Conservation (phyloP, 2,888 invertebrate species). For the Eurytoma californica region DNA sequence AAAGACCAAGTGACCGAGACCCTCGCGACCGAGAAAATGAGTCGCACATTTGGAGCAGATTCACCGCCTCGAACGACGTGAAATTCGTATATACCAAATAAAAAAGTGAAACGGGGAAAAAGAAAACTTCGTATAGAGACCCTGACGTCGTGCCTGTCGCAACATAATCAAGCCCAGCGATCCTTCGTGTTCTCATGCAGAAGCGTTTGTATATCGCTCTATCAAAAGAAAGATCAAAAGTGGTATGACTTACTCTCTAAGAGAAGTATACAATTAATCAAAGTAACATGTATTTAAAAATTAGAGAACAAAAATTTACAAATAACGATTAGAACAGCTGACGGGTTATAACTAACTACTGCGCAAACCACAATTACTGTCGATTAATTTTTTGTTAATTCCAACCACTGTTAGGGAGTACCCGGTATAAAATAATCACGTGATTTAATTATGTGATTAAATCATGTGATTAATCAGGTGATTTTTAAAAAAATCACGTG, state of each 20-base stretch:
- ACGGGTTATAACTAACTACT: too few species aligned
- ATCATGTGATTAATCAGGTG: too few species aligned
- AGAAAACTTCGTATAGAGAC: slow-evolving; percentile 13
- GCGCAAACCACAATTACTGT: neutral
- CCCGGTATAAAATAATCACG: too few species aligned
- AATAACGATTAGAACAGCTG: too few species aligned
- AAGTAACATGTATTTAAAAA: neutral
- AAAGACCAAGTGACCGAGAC: neutral
- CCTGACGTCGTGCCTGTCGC: slow-evolving; percentile 14
- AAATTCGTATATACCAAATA: too few species aligned
- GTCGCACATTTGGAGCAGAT: neutral
- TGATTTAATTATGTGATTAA: too few species aligned
- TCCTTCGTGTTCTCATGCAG: slow-evolving; percentile 60
- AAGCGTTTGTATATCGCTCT: slow-evolving; percentile 58
- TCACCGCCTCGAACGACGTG: too few species aligned
- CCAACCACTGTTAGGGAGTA: slow-evolving; percentile 19
- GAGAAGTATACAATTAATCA: slow-evolving; percentile 1
- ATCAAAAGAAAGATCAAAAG: slow-evolving; percentile 46
- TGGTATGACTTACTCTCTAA: slow-evolving; percentile 39
- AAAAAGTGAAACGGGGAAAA: neutral
- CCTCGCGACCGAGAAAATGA: neutral
- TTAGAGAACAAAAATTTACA: neutral
- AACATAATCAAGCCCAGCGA: slow-evolving; percentile 51
- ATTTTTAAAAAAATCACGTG: too few species aligned
- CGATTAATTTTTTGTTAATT: neutral